Evolutionary conservation across 2,113 vertebrate genomes (phyloP), one percentile per base, ranked within the genome.

Genomic region (Ondatra zibethicus): DNA sequence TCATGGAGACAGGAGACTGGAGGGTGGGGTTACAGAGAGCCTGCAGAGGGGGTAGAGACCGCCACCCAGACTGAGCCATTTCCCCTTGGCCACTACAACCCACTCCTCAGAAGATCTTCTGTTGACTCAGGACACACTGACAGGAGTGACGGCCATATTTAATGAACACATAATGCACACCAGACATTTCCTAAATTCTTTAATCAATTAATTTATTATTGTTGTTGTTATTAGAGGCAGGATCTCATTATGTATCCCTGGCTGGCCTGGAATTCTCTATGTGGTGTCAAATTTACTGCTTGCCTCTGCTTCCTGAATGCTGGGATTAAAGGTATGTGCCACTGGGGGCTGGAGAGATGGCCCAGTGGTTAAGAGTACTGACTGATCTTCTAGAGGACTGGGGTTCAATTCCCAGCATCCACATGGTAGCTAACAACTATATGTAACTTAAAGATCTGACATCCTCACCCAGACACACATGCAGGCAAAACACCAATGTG

Each of bases 61-160:
- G 61, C 81, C 33, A 52, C 80, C 58, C 25, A 19, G 29, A 13
- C 75, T 9, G 27, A 55, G 42, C 68, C 77, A 8, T 58, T 13
- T 78, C 23, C 10, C 31, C 42, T 68, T 63, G 9, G 39, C 72
- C 25, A 4, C 27, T 36, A 42, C 31, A 78, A 76, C 70, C 91
- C 88, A 27, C 42, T 95, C 87, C 94, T 88, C 63, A n/a, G 73
- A 89, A 52, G n/a, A 93, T 33, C 65, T 81, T 87, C 92, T 84
- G 42, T 65, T 87, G 47, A 68, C 82, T 81, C 61, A 82, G 89
- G 92, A 93, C 84, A 68, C 50, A 55, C 42, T 68, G 17, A 52
- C n/a, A 77, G 13, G 50, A 76, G 81, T 39, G 65, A 78, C 52
- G 68, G 89, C 52, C 29, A 1, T 50, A 77, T 96, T 96, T 58